Base-by-base conservation (phyloP, 2,113 vertebrate species). In the Brachyistius frenatus region DNA sequence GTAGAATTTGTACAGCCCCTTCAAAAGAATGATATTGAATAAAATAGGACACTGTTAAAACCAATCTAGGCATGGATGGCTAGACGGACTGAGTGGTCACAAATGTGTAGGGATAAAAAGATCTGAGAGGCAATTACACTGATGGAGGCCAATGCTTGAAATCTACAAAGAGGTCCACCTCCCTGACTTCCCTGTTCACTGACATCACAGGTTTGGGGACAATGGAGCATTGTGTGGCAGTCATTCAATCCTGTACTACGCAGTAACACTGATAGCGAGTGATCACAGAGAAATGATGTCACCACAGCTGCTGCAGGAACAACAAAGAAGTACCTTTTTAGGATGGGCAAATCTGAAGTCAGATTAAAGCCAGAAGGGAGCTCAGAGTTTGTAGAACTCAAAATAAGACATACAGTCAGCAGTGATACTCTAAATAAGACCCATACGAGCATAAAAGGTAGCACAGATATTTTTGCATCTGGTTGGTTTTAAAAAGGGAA, bases 251-350 rank as follows among this genome's bases (percentile, higher is more conserved):
- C 91, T 70, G 58, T 32, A 11, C 63, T 66, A 66, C 57, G 46
- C 69, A 68, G 83, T 71, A 85, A 89, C 80, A 78, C 76, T 89
- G 91, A 92, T 90, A 93, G 85, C 84, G 76, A 94, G 79, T 83
- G 89, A 94, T 93, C 88, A 80, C 89, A 90, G 91, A 79, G 80
- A 89, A 85, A 88, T 94, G 89, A 94, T 94, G 92, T 95, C 92
- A 94, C 87, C 85, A 74, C 82, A 88, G 89, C 85, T 88, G 90
- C 87, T 86, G 85, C 33, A 87, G 55, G 13, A 81, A 88, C 87
- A 92, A 93, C 92, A 94, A 94, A 92, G 91, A 81, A 41, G 62
- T 75, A 87, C 87, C 89, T 91, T 87, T 23, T 79, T 77, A 89
- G 70, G 79, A 90, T 80, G 81, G 85, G 68, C 86, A 88, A 91